Evolutionary conservation across 2,113 vertebrate species (phyloP).

Genomic region (Ophthalmolycus amberensis): DNA sequence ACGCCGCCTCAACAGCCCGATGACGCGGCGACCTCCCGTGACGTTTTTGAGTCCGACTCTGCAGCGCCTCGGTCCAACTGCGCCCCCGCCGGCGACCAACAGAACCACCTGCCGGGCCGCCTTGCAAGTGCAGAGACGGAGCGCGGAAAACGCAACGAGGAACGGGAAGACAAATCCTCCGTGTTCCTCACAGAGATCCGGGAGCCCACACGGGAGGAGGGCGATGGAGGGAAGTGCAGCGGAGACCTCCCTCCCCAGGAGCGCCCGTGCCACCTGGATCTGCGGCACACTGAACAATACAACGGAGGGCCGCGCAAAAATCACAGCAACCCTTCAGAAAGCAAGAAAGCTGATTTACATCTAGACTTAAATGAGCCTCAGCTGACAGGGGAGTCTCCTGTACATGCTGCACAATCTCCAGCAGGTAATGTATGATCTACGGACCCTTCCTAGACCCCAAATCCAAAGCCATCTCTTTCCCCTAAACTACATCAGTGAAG

Average conservation of each 20-base stretch:
- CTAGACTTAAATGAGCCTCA: conserved; percentile 90
- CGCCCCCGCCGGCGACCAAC: conserved; percentile 65
- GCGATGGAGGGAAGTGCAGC: conserved; percentile 19
- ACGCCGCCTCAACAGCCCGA: conserved; percentile 74
- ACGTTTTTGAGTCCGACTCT: conserved; percentile 89
- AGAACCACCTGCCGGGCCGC: conserved; percentile 36
- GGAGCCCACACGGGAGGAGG: conserved; percentile 31
- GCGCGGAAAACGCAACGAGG: conserved; percentile 13
- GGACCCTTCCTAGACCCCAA: conserved; percentile 63
- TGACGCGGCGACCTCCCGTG: conserved; percentile 82
- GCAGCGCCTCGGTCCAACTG: conserved; percentile 60
- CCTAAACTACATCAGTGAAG: conserved; percentile 54
- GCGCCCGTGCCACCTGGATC: conserved; percentile 93
- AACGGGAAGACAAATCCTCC: conserved; percentile 35
- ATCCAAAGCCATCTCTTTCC: conserved; percentile 58
- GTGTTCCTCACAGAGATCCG: conserved; percentile 72
- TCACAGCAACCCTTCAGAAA: conserved; percentile 83
- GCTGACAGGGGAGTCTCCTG: conserved; percentile 86
- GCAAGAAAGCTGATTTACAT: conserved; percentile 85
- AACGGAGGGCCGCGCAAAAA: conserved; percentile 83
- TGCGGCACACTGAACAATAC: conserved; percentile 87
- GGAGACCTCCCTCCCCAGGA: conserved; percentile 89
- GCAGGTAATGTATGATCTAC: conserved; percentile 97
- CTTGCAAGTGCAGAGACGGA: conserved; percentile 11
- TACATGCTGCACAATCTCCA: conserved; percentile 89